These are phyloP conservation scores for Zoanthus sociatus DNA, from an alignment of 92 coral and sea anemone species.

Conservation along the genomic window DNA sequence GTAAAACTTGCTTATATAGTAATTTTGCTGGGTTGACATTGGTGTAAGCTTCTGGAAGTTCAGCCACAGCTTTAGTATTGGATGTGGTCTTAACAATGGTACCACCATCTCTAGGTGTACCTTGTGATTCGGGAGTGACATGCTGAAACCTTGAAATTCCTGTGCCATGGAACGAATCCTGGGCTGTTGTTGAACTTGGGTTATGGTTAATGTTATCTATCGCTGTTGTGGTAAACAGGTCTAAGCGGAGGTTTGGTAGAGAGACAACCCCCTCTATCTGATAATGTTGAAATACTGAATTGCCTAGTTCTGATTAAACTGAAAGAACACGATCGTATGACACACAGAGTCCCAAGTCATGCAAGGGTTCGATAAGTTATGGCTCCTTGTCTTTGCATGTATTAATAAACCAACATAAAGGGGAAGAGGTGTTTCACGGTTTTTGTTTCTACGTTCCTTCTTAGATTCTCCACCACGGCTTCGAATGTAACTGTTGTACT, in stretches of 20 bases:
- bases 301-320: constrained; percentile 66
- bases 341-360: constrained; percentile 54
- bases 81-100: background rate
- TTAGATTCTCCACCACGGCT: constrained; percentile 56
- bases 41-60: constrained; percentile 34
- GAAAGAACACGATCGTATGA: constrained; percentile 66
- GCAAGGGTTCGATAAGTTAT: constrained; percentile 61
- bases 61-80: constrained; percentile 23
- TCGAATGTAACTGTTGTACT: constrained; percentile 57
- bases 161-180: constrained; percentile 51
- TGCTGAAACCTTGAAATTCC: constrained; percentile 72
- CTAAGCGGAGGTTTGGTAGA: constrained; percentile 27
- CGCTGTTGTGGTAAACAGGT: constrained; percentile 65
- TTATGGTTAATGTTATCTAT: constrained; percentile 72
- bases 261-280: constrained; percentile 63
- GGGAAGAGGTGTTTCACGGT: constrained; percentile 66
- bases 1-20: constrained; percentile 25
- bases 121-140: constrained; percentile 42
- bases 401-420: constrained; percentile 56
- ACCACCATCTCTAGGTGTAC: constrained; percentile 30
- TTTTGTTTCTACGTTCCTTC: constrained; percentile 60
- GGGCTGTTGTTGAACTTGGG: constrained; percentile 60
- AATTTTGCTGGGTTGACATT: constrained; percentile 23
- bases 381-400: constrained; percentile 75
- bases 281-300: constrained; percentile 48